Percentiles rank a stretch among this genome's conserved stretches.
Conservation (phyloP, 2,888 invertebrate genomes). For the Nemotelus nigrinus region DNA sequence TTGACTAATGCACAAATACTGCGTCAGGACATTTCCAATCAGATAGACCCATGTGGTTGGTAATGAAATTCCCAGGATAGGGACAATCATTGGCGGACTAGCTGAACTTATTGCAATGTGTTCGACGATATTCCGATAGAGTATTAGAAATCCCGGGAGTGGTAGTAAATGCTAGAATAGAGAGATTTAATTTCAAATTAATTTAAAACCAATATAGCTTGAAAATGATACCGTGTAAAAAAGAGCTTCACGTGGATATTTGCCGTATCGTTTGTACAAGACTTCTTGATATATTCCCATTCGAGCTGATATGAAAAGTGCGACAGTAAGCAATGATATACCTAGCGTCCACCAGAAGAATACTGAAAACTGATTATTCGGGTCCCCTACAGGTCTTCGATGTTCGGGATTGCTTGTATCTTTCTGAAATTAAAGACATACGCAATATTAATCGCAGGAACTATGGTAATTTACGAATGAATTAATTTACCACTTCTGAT, state of each 20-base stretch:
- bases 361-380: slow-evolving; percentile 57
- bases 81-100: slow-evolving; percentile 69
- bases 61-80: slow-evolving; percentile 70
- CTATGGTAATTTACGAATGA: slow-evolving; percentile 34
- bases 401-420: slow-evolving; percentile 71
- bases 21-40: slow-evolving; percentile 84
- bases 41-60: slow-evolving; percentile 84
- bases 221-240: slow-evolving; percentile 75
- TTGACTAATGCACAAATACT: slow-evolving; percentile 93
- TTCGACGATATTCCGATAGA: slow-evolving; percentile 79
- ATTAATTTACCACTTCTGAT: slow-evolving; percentile 68
- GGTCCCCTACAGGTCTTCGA: slow-evolving; percentile 46
- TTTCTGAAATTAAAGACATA: slow-evolving; percentile 59
- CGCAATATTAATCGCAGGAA: slow-evolving; percentile 43
- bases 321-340: slow-evolving; percentile 83
- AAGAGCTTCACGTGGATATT: slow-evolving; percentile 89
- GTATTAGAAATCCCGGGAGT: slow-evolving; percentile 86
- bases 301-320: slow-evolving; percentile 90
- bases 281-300: slow-evolving; percentile 97
- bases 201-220: slow-evolving; percentile 22
- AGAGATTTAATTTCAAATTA: slow-evolving; percentile 29
- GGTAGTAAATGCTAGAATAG: slow-evolving; percentile 83
- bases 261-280: slow-evolving; percentile 84
- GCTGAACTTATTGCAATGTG: slow-evolving; percentile 78
- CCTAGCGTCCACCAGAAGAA: slow-evolving; percentile 76